phyloP scores from a whole-genome alignment of 2,888 invertebrate genomes.

The Apotomis turbidana region DNA sequence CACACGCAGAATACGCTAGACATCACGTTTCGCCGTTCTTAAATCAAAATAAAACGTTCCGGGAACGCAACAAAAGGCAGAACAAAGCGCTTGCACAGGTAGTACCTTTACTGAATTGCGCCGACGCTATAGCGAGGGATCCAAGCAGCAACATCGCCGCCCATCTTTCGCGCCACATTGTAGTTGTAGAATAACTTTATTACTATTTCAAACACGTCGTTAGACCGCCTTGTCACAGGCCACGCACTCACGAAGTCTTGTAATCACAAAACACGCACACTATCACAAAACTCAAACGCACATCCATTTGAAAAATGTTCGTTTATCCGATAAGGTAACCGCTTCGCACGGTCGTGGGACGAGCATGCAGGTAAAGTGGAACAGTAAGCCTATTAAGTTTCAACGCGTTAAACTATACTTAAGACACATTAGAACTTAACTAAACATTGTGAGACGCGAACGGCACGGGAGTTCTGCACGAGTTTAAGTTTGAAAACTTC shows the following conservation, averaged over 20 bases:
- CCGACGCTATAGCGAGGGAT: slow-evolving; percentile 71
- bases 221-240: slow-evolving; percentile 75
- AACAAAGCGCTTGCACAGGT: slow-evolving; percentile 76
- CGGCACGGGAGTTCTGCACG: slow-evolving; percentile 64
- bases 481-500: slow-evolving; percentile 75
- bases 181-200: slow-evolving; percentile 71
- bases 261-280: slow-evolving; percentile 77
- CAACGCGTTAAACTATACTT: slow-evolving; percentile 77
- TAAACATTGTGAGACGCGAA: slow-evolving; percentile 65
- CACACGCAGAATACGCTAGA: slow-evolving; percentile 29
- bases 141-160: slow-evolving; percentile 70
- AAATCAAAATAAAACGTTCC: slow-evolving; percentile 47
- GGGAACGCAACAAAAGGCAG: slow-evolving; percentile 66
- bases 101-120: slow-evolving; percentile 79
- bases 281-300: slow-evolving; percentile 78
- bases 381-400: slow-evolving; percentile 79
- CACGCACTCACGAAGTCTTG: slow-evolving; percentile 71
- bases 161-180: slow-evolving; percentile 67
- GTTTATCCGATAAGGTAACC: slow-evolving; percentile 81
- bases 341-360: slow-evolving; percentile 77
- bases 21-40: slow-evolving; percentile 36
- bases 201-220: slow-evolving; percentile 74
- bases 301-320: slow-evolving; percentile 83
- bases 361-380: slow-evolving; percentile 77
- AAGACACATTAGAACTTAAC: slow-evolving; percentile 60